Evolutionary conservation across 2,113 vertebrate species (phyloP).

Genomic region (Conger conger): DNA sequence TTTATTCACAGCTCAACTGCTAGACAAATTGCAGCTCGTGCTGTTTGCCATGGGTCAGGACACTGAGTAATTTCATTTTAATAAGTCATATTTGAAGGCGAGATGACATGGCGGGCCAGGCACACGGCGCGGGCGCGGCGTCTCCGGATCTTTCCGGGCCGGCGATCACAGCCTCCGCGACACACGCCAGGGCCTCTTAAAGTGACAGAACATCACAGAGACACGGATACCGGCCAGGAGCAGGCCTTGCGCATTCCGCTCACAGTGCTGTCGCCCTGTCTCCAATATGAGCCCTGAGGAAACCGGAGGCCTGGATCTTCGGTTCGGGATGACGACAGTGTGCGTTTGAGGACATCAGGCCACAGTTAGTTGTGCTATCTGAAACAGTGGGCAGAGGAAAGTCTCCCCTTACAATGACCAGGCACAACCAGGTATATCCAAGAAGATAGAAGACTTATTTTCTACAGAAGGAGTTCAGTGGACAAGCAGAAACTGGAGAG

Average conservation of each 20-base stretch:
- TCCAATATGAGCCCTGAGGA: neutral
- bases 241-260: neutral
- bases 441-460: no score
- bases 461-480: no score
- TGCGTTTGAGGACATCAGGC: neutral
- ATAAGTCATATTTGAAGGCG: constrained; percentile 73
- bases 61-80: constrained; percentile 72
- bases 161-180: constrained; percentile 35
- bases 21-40: constrained; percentile 74
- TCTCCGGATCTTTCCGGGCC: constrained; percentile 22
- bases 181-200: constrained; percentile 51
- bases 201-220: constrained; percentile 51
- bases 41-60: constrained; percentile 73
- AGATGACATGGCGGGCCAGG: constrained; percentile 57
- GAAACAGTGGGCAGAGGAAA: no score
- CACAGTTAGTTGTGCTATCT: neutral
- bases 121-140: neutral
- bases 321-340: neutral
- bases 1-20: constrained; percentile 78
- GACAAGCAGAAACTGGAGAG: no score
- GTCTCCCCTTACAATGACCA: no score
- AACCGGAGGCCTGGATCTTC: neutral
- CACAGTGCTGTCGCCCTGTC: neutral
- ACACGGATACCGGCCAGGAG: neutral
- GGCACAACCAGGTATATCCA: no score